Percentiles rank a stretch among this genome's conserved stretches.
Evolutionary conservation across 2,888 invertebrate species (phyloP).

Genomic region (Rhyacophila evoluta): DNA sequence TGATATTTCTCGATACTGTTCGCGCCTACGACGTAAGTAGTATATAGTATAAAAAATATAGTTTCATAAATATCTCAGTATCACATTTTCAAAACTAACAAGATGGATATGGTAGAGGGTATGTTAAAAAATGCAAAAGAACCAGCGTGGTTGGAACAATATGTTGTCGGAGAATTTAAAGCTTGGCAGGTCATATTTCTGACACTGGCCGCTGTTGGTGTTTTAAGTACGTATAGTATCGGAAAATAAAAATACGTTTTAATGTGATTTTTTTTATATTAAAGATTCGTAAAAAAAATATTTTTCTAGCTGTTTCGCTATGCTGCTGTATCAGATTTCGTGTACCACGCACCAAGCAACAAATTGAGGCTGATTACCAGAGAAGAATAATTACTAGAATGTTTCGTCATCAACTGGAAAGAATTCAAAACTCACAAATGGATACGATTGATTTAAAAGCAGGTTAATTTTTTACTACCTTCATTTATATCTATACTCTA

Average conservation of each 20-base stretch:
- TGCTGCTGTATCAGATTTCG: slow-evolving; percentile 93
- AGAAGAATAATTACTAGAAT: slow-evolving; percentile 85
- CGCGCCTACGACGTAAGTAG: not conserved
- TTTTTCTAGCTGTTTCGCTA: slow-evolving; percentile 87
- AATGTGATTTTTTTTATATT: too few species aligned
- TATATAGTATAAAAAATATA: not conserved
- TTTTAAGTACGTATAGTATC: slow-evolving; percentile 68
- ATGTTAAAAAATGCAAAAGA: slow-evolving; percentile 66
- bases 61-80: not conserved
- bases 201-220: slow-evolving; percentile 73
- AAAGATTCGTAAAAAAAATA: too few species aligned
- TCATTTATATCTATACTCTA: too few species aligned
- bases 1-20: not conserved
- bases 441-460: slow-evolving; percentile 82
- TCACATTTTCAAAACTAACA: not conserved
- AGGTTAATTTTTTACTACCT: slow-evolving; percentile 74
- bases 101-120: slow-evolving; percentile 65
- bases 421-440: slow-evolving; percentile 88
- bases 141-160: slow-evolving; percentile 80
- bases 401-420: slow-evolving; percentile 83
- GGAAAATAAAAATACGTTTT: not conserved
- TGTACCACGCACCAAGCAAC: slow-evolving; percentile 93
- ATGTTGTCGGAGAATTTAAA: slow-evolving; percentile 76
- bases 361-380: slow-evolving; percentile 93
- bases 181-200: slow-evolving; percentile 87